phyloP scores from a whole-genome alignment of 2,797 vertebrate genomes.

The Octomys mimax region DNA sequence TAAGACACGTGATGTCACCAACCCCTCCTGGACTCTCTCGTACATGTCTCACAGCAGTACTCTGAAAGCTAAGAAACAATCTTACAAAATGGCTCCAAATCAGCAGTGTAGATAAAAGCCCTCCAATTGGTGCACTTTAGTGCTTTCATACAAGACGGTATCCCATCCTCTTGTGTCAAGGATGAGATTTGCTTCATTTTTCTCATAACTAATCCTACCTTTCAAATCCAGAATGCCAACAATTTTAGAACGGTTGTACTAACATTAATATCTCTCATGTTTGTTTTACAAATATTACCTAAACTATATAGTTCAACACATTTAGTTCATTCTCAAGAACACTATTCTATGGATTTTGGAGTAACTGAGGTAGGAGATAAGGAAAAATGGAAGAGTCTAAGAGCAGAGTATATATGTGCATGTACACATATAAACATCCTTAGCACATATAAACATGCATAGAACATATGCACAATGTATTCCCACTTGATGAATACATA shows the following conservation, averaged over 20 bases:
- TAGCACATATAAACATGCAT: neutral
- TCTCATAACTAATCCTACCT: neutral
- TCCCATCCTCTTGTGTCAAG: neutral
- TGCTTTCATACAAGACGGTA: neutral
- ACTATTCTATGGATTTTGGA: neutral
- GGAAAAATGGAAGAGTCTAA: neutral
- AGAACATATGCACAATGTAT: neutral
- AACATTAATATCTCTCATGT: neutral
- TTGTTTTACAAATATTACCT: neutral
- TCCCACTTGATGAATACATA: too few species aligned
- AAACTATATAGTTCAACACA: neutral
- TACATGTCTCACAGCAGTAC: neutral
- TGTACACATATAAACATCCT: neutral
- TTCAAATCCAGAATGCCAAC: neutral
- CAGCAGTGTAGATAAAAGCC: neutral
- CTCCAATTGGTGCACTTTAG: neutral
- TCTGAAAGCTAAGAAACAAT: neutral
- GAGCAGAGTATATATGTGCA: neutral
- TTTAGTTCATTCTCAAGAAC: neutral
- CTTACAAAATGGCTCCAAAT: neutral
- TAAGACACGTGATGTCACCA: neutral
- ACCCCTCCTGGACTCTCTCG: fast-evolving
- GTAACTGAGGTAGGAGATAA: neutral
- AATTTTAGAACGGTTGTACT: neutral
- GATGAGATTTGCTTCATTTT: neutral